Conservation (phyloP, 2,797 vertebrate species). For the Tolypeutes matacus region DNA sequence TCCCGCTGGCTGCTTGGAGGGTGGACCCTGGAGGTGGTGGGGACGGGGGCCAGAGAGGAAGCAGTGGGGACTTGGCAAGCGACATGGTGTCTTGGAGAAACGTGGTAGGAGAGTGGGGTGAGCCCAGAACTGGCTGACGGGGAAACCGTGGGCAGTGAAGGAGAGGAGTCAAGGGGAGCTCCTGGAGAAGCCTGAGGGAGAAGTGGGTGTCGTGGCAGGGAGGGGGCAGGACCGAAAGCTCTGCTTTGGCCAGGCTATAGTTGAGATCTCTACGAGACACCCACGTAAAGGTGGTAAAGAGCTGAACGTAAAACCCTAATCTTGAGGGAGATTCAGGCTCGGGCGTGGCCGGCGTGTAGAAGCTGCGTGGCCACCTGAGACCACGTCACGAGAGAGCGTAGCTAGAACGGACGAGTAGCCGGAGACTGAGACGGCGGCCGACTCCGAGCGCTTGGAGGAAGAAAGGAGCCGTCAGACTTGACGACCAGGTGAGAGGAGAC, state of each 20-base stretch:
- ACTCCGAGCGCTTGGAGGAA: neutral
- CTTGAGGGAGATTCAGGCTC: neutral
- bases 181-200: neutral
- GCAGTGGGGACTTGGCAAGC: neutral
- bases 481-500: neutral
- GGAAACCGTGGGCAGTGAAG: neutral
- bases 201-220: neutral
- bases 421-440: neutral
- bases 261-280: neutral
- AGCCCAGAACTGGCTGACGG: neutral
- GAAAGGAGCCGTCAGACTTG: no score
- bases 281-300: neutral
- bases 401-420: neutral
- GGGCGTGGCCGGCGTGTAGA: neutral
- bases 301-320: constrained; percentile 9
- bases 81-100: neutral
- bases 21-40: neutral
- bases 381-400: neutral
- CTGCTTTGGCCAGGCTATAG: neutral
- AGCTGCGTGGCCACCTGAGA: neutral
- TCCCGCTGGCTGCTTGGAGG: no score
- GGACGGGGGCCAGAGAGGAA: neutral
- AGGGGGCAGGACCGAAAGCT: neutral
- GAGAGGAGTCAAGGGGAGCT: neutral
- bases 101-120: neutral